Conservation (phyloP, 2,797 vertebrate genomes). For the Onychomys leucogaster region DNA sequence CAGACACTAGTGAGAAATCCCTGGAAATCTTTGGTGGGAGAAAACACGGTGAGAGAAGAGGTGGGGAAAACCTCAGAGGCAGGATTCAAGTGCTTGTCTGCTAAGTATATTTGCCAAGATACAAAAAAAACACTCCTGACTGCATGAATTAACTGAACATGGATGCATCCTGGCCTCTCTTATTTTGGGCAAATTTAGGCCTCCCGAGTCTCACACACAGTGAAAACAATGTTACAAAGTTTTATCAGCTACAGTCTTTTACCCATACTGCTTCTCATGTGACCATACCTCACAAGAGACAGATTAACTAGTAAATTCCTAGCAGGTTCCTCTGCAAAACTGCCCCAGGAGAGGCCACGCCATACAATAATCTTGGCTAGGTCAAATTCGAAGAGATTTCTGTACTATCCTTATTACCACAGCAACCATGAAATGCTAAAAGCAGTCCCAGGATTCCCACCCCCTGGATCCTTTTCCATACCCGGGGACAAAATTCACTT, state of each 20-base stretch:
- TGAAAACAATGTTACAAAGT: background rate
- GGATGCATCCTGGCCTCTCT: background rate
- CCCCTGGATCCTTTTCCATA: background rate
- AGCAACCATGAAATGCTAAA: background rate
- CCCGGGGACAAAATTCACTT: background rate
- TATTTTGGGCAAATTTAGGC: too few relatives aligned
- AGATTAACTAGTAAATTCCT: background rate
- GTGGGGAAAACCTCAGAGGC: background rate
- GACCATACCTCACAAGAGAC: background rate
- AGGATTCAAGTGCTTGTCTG: background rate
- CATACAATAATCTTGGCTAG: background rate
- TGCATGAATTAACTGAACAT: background rate
- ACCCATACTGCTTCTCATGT: background rate
- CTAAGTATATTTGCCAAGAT: background rate
- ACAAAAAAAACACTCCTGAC: background rate
- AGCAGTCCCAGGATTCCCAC: fast-evolving
- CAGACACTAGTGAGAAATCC: background rate
- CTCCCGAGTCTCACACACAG: fast-evolving
- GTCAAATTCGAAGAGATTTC: background rate
- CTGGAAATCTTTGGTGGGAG: background rate
- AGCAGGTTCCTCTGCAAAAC: background rate
- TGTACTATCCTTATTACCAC: background rate
- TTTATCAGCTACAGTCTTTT: background rate
- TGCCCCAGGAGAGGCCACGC: background rate
- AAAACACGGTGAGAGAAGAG: slow-evolving; percentile 9